Base-by-base conservation (phyloP, 2,113 vertebrate genomes). In the Larimichthys crocea region DNA sequence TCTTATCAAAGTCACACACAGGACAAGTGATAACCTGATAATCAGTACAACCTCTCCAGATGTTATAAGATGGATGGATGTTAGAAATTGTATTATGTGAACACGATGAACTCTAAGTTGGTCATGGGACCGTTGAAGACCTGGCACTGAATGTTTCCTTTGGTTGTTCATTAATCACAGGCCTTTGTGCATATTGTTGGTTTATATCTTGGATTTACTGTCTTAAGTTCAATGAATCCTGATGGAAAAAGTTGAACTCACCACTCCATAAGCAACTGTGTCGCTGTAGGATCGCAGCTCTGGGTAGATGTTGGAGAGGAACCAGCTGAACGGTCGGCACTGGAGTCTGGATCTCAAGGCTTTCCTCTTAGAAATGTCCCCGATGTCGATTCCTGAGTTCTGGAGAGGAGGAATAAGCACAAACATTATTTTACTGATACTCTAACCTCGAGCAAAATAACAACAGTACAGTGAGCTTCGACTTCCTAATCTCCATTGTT, bases 311-410 rank as follows among this genome's bases (percentile, higher is more conserved):
- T 98, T 98, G 85, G 96, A 95, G 83, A 99, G 94, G 91, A 98
- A 99, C 98, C 98, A 99, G 90, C 96, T 97, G 92, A 99, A 99
- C 8, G 97, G 97, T 62, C 96, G 97, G 76, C 98, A 99, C 50
- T 94, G 95, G 74, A 99, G 93, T 86, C 94, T 96, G 84, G 96
- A 96, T 64, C 98, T 94, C 62, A 99, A 82, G 0, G 96, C 95
- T 82, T 95, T 97, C 78, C 98, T 96, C 85, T 96, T 95, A 0
- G 96, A 96, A 79, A 99, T 91, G 73, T 99, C 97, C 0, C 98
- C 98, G 0, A 99, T 98, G 91, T 99, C 96, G 69, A 99, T 98
- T 35, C 97, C 97, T 1, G 97, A 97, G 67, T 98, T 96, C 98
- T 99, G 89, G 10, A 46, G 10, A 63, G 49, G 29, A 7, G 48